Percentiles rank a stretch among this genome's conserved stretches.
Conservation (phyloP, 2,113 vertebrate genomes). For the Cheilinus undulatus region DNA sequence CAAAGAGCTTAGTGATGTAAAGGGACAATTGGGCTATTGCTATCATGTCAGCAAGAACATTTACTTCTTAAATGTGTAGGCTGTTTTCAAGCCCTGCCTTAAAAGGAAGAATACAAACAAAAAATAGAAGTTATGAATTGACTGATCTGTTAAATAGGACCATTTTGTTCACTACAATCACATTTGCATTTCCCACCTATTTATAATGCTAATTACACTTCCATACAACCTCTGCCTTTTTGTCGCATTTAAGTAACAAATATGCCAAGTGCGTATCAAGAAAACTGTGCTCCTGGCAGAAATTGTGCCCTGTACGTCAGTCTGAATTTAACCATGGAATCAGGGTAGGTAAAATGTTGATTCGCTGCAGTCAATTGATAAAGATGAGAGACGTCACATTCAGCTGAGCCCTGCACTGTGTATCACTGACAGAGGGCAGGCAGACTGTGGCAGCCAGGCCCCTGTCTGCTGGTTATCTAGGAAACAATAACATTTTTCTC, state of each 20-base stretch:
- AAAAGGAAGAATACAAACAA: not conserved
- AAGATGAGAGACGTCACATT: conserved; percentile 51
- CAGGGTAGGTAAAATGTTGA: conserved; percentile 52
- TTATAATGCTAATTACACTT: conserved; percentile 24
- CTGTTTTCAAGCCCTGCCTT: not conserved
- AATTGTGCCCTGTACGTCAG: conserved; percentile 41
- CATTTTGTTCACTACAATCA: not conserved
- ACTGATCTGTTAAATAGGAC: not conserved
- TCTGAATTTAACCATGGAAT: conserved; percentile 10
- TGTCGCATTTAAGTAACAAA: conserved; percentile 42
- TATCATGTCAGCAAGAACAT: conserved; percentile 28
- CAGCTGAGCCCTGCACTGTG: conserved; percentile 57
- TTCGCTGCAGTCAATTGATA: conserved; percentile 62
- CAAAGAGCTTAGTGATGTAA: conserved; percentile 60
- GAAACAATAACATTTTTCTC: conserved; percentile 57
- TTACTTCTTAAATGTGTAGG: not conserved
- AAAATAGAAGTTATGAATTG: not conserved
- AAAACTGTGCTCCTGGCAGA: conserved; percentile 36
- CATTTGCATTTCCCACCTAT: not conserved
- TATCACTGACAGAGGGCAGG: conserved; percentile 49
- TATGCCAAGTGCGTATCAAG: conserved; percentile 32
- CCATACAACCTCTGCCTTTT: conserved; percentile 1
- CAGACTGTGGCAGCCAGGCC: conserved; percentile 39
- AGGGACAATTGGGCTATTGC: conserved; percentile 9
- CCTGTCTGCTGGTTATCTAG: conserved; percentile 37